Evolutionary conservation across 2,888 invertebrate species (phyloP).

Genomic region (Adineta ricciae): DNA sequence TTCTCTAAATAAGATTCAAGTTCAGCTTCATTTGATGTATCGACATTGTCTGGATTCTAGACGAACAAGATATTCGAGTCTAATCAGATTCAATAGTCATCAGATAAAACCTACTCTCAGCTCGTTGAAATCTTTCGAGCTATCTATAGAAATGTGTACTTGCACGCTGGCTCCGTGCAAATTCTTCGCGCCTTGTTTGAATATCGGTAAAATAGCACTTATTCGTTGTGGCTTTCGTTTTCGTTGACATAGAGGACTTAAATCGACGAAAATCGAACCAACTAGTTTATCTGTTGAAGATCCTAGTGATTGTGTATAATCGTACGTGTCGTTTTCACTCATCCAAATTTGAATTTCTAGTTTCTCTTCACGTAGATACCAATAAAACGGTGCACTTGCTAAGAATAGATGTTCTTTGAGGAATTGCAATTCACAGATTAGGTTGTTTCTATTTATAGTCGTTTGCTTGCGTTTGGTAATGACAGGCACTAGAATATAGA

Average conservation of each 20-base stretch:
- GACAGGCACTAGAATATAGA: neutral
- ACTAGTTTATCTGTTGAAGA: conserved; percentile 44
- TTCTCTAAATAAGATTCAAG: neutral
- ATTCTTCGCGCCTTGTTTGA: conserved; percentile 3
- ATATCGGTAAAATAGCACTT: conserved; percentile 3
- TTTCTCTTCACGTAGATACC: conserved; percentile 46
- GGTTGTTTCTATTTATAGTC: neutral
- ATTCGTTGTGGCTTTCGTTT: conserved; percentile 33
- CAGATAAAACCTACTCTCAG: neutral
- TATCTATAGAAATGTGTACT: neutral
- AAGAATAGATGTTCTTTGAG: conserved; percentile 2
- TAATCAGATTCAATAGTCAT: too few species aligned
- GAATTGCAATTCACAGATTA: neutral
- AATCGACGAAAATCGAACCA: conserved; percentile 43
- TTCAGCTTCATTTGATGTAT: neutral
- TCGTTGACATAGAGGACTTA: conserved; percentile 40
- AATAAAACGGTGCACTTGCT: conserved; percentile 33
- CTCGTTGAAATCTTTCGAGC: neutral
- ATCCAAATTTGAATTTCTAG: conserved; percentile 48
- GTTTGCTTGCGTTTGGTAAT: neutral
- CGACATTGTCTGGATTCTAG: neutral
- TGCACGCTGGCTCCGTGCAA: neutral
- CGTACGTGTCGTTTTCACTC: conserved; percentile 38
- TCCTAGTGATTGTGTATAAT: conserved; percentile 34
- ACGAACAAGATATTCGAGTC: neutral